Evolutionary conservation across 2,113 vertebrate species (phyloP).

Genomic region (Aegotheles bennettii): DNA sequence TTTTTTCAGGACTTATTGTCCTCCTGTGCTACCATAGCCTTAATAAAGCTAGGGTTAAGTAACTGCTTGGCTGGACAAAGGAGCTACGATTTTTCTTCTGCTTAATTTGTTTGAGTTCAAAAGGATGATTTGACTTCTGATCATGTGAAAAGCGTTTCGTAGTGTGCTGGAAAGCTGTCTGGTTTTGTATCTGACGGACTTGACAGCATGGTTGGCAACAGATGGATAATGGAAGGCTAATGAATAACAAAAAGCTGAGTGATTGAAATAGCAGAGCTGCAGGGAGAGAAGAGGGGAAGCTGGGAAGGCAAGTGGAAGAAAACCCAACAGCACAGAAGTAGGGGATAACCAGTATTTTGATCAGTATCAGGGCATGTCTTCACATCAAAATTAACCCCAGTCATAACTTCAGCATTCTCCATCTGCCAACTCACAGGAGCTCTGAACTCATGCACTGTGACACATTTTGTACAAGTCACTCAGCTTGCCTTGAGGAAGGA

Average conservation of each 20-base stretch:
- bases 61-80: not conserved
- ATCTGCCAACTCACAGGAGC: not conserved
- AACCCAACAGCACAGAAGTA: not conserved
- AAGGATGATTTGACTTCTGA: conserved; percentile 30
- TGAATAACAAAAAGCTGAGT: conserved; percentile 35
- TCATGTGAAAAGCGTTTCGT: conserved; percentile 18
- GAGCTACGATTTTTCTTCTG: not conserved
- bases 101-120: conserved; percentile 35
- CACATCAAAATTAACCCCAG: not conserved
- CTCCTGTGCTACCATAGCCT: not conserved
- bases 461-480: not conserved
- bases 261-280: conserved; percentile 34
- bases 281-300: not conserved
- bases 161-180: conserved; percentile 11
- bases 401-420: not conserved
- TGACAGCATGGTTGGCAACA: conserved; percentile 15
- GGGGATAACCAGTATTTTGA: not conserved
- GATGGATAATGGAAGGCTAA: not conserved
- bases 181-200: not conserved
- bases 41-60: not conserved
- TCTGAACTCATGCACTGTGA: not conserved
- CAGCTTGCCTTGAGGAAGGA: not conserved
- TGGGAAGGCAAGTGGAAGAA: not conserved
- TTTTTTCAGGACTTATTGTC: not conserved
- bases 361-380: not conserved